These are phyloP conservation scores for Merops nubicus DNA, from an alignment of 2,113 vertebrate species.

Conservation along the genomic window DNA sequence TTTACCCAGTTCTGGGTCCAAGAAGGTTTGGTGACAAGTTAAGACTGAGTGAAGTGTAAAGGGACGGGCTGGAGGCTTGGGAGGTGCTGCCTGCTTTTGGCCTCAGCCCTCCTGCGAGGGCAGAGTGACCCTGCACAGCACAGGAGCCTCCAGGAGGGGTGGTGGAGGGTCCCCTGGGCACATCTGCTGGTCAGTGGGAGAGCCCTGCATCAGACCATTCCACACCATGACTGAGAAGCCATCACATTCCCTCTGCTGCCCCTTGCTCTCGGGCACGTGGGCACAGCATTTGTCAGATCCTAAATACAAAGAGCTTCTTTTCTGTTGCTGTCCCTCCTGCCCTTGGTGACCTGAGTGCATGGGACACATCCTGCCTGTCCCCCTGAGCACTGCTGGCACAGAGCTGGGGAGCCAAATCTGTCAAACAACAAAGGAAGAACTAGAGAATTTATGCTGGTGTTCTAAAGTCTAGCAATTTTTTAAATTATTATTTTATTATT, in stretches of 20 bases:
- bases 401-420: no score
- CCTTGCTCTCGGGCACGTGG: background rate
- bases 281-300: background rate
- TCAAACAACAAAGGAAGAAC: background rate
- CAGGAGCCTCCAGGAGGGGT: background rate
- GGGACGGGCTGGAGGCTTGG: background rate
- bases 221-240: background rate
- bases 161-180: fast-evolving
- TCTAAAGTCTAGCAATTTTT: background rate
- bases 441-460: background rate
- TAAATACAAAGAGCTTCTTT: background rate
- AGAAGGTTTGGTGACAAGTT: background rate
- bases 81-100: background rate
- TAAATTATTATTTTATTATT: background rate
- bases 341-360: background rate
- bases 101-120: background rate
- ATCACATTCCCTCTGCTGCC: background rate
- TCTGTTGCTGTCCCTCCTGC: background rate
- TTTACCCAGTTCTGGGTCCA: background rate
- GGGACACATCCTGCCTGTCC: no score
- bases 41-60: background rate
- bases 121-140: background rate
- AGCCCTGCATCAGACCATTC: background rate
- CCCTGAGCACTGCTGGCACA: no score
- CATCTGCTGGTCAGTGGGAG: fast-evolving